Percentiles rank a stretch among this genome's conserved stretches.
Conservation (phyloP, 2,888 invertebrate species). For the Lordiphosa fenestrarum region DNA sequence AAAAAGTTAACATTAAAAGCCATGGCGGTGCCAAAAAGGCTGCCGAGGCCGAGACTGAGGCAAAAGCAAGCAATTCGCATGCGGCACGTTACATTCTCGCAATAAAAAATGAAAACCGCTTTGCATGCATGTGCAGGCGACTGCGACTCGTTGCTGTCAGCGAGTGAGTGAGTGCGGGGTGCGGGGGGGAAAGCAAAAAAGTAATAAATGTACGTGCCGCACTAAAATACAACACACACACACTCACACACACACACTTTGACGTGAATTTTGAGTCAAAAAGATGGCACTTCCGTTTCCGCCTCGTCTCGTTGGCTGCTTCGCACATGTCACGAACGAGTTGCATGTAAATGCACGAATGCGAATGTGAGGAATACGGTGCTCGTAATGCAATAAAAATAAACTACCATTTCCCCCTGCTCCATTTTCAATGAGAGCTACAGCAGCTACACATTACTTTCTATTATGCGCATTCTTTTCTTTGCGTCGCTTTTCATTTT, state of each 20-base stretch:
- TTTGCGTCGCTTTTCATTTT: constrained; percentile 29
- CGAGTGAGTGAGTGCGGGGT: constrained; percentile 25
- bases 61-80: constrained; percentile 69
- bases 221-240: constrained; percentile 53
- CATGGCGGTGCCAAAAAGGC: constrained; percentile 57
- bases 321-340: constrained; percentile 56
- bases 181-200: constrained; percentile 47
- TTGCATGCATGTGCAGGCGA: constrained; percentile 62
- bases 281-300: constrained; percentile 59
- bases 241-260: constrained; percentile 40
- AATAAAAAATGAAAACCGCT: constrained; percentile 72
- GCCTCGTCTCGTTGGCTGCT: constrained; percentile 11
- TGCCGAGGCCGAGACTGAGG: constrained; percentile 26
- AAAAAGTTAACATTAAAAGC: constrained; percentile 61
- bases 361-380: constrained; percentile 15
- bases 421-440: no score
- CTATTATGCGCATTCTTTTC: constrained; percentile 60
- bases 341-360: constrained; percentile 61
- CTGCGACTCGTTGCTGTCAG: constrained; percentile 12
- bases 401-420: constrained; percentile 55
- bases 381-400: constrained; percentile 67
- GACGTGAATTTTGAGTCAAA: constrained; percentile 64
- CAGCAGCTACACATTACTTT: constrained; percentile 42
- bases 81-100: constrained; percentile 71
- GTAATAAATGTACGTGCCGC: constrained; percentile 76